Evolutionary conservation across 2,888 invertebrate species (phyloP).

Genomic region (Carabus problematicus): DNA sequence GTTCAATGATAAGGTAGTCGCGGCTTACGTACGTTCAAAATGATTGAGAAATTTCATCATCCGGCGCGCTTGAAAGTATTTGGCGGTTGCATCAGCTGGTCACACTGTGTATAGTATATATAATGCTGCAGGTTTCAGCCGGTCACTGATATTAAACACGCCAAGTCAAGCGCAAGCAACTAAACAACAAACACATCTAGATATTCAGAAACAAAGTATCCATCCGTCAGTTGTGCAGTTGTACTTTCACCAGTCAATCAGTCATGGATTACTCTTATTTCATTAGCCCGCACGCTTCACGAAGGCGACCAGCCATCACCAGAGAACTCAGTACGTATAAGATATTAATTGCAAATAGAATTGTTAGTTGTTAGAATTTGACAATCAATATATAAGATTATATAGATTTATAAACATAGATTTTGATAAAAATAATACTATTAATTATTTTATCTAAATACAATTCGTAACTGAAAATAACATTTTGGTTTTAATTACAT

Average conservation of each 20-base stretch:
- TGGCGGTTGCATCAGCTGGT: slow-evolving; percentile 2
- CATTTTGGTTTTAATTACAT: too few species aligned
- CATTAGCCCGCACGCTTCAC: slow-evolving; percentile 59
- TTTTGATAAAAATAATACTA: too few species aligned
- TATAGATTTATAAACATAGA: too few species aligned
- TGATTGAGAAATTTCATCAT: neutral
- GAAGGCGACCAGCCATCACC: slow-evolving; percentile 61
- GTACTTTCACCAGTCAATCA: neutral
- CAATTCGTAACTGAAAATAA: too few species aligned
- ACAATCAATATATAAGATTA: too few species aligned
- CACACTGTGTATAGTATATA: neutral
- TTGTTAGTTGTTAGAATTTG: slow-evolving; percentile 21
- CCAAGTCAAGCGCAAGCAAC: too few species aligned
- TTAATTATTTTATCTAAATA: too few species aligned
- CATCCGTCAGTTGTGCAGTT: neutral
- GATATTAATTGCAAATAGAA: slow-evolving; percentile 12
- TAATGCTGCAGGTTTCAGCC: too few species aligned
- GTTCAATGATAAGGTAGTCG: slow-evolving; percentile 7
- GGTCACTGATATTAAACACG: too few species aligned
- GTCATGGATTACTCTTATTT: slow-evolving; percentile 62
- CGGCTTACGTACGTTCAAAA: neutral
- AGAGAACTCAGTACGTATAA: slow-evolving; percentile 63
- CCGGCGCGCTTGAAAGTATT: neutral
- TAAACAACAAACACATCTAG: too few species aligned
- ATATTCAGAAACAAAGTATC: too few species aligned